These are phyloP conservation scores for Rostratula benghalensis DNA, from an alignment of 2,113 vertebrate species.

Conservation along the genomic window DNA sequence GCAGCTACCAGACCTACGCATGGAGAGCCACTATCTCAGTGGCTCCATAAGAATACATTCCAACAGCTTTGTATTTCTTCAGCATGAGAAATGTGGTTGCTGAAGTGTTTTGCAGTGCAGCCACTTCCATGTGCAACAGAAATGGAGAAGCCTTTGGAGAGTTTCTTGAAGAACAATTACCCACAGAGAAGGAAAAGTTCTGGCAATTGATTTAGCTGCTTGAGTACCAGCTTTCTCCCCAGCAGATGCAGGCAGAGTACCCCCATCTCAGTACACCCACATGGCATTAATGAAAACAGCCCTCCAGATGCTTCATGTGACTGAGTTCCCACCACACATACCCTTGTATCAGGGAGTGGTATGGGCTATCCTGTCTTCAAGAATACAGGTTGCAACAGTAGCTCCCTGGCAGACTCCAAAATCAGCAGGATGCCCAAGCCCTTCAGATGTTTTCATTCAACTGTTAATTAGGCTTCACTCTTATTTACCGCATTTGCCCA, in stretches of 20 bases:
- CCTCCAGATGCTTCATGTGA: not conserved
- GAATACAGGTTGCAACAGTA: not conserved
- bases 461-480: not conserved
- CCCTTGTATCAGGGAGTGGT: not conserved
- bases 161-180: slow-evolving; percentile 6
- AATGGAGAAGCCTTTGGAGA: not conserved
- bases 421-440: not conserved
- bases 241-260: not conserved
- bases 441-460: not conserved
- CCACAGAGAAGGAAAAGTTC: not conserved
- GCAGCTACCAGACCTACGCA: not conserved
- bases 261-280: not conserved
- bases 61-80: not conserved
- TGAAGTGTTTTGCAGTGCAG: not conserved
- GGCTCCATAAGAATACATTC: not conserved
- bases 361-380: not conserved
- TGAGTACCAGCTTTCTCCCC: not conserved
- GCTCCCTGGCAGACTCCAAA: not conserved
- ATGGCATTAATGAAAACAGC: not conserved
- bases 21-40: not conserved
- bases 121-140: not conserved
- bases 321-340: not conserved
- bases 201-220: not conserved
- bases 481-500: not conserved
- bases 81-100: not conserved